These are phyloP conservation scores for Zaprionus ghesquierei DNA, from an alignment of 1,140 invertebrate species.

Conservation along the genomic window DNA sequence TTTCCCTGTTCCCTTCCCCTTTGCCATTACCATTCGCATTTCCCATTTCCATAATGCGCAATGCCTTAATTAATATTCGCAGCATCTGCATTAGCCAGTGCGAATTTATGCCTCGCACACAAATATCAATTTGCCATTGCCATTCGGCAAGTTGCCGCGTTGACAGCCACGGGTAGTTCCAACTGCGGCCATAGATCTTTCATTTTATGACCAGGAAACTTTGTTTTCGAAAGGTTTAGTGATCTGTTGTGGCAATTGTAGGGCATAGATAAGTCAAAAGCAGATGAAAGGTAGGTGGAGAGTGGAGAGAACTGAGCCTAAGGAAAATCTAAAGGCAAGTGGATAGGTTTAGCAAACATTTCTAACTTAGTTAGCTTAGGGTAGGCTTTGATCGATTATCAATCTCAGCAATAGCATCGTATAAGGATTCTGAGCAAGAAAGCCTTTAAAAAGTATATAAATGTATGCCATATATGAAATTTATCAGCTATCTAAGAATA, in stretches of 20 bases:
- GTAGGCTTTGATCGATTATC: not conserved
- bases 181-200: not conserved
- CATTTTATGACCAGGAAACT: not conserved
- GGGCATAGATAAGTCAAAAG: not conserved
- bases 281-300: not conserved
- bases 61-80: slow-evolving; percentile 70
- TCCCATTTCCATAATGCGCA: slow-evolving; percentile 57
- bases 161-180: not conserved
- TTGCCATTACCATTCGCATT: not conserved
- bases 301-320: not conserved
- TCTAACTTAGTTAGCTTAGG: not conserved
- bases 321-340: not conserved
- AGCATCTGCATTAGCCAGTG: slow-evolving; percentile 47
- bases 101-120: slow-evolving; percentile 46
- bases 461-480: no score
- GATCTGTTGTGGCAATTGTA: not conserved
- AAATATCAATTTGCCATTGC: slow-evolving; percentile 33
- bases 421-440: no score
- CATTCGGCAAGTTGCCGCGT: not conserved
- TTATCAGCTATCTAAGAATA: no score
- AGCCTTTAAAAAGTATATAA: no score
- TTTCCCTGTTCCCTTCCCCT: not conserved
- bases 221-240: not conserved
- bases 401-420: not conserved
- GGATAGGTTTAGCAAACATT: not conserved